Base-by-base conservation (phyloP, 2,888 invertebrate species). In the Eumerus sabulonum region DNA sequence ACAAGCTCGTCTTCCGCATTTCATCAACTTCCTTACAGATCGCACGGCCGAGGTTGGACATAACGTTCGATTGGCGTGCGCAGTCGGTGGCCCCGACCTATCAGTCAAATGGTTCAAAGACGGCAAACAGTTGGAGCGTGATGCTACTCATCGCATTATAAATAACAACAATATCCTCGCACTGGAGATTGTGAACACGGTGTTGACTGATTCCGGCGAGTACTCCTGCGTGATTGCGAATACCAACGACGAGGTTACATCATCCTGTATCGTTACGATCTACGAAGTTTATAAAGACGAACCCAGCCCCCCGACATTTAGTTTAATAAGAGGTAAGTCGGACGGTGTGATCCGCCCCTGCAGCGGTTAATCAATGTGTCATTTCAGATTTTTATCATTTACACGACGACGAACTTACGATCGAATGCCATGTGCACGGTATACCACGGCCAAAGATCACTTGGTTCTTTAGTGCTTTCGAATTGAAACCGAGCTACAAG, bases 61-160 rank as follows among this genome's bases (percentile, higher is more conserved):
- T 9, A 91, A 93, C 82, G 92, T 95, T 1, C 94, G 94, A 86
- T 87, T 96, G 56, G 94, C 94, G 0, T 96, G 96, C 85, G 94
- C 94, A 64, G 92, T 95, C 4, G 90, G 95, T 51, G 94, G 94
- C 0, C 92, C 93, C 0, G 94, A 94, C 67, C 92, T 95, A 5
- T 91, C 91, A 2, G 90, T 94, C 1, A 91, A 92, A 79, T 96
- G 96, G 96, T 92, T 92, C 71, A 94, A 93, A 86, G 94, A 96
- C 85, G 92, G 92, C 0, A 86, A 87, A 48, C 89, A 89, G 44
- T 81, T 92, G 11, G 87, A 89, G 53, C 86, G 89, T 38, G 87
- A 87, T 68, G 87, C 85, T 2, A 89, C 86, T 12, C 89, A 89
- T 82, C 86, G 89, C 59, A 90, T 90, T 18, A 88, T 87, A 17